A percentile compares a stretch with the other conserved stretches of the same genome.
Evolutionary conservation across 2,888 invertebrate species (phyloP).

Genomic region (Trichopria drosophilae): DNA sequence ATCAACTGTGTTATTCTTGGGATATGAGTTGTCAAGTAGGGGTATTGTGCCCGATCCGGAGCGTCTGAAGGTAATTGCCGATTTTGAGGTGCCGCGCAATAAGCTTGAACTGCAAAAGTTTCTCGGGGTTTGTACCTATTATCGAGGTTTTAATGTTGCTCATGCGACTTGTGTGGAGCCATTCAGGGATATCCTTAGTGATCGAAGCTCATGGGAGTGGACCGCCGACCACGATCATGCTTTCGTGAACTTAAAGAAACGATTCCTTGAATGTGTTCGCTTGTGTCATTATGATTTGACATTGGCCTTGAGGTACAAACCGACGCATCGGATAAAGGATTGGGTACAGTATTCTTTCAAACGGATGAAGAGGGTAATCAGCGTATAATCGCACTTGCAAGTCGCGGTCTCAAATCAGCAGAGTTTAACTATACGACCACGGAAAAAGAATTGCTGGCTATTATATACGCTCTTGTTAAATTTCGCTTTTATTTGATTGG

Average conservation of each 20-base stretch:
- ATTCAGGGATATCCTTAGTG: slow-evolving; percentile 9
- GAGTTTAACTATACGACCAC: slow-evolving; percentile 15
- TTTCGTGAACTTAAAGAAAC: slow-evolving; percentile 11
- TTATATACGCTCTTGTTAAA: slow-evolving; percentile 35
- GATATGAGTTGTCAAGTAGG: slow-evolving; percentile 3
- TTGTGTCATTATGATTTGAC: slow-evolving; percentile 4
- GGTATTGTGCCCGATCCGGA: slow-evolving; percentile 14
- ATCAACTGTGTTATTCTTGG: no score
- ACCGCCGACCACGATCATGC: slow-evolving; percentile 6
- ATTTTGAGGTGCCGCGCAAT: slow-evolving; percentile 34
- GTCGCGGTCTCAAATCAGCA: slow-evolving; percentile 9
- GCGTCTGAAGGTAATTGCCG: slow-evolving; percentile 30
- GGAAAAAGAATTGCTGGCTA: slow-evolving; percentile 19
- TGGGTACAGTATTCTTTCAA: slow-evolving; percentile 13
- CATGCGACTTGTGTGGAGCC: slow-evolving; percentile 6
- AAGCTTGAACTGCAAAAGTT: slow-evolving; percentile 35
- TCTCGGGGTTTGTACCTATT: slow-evolving; percentile 9
- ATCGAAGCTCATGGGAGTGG: slow-evolving; percentile 11
- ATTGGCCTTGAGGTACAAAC: slow-evolving; percentile 7
- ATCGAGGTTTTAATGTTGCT: no score
- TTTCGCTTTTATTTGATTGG: no score
- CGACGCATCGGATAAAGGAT: no score
- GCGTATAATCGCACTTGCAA: slow-evolving; percentile 12
- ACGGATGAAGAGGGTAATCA: slow-evolving; percentile 1
- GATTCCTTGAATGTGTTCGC: slow-evolving; percentile 17